A percentile compares a stretch with the other conserved stretches of the same genome.
Conservation (phyloP, 2,113 vertebrate species). For the Neolamprologus falcicula region DNA sequence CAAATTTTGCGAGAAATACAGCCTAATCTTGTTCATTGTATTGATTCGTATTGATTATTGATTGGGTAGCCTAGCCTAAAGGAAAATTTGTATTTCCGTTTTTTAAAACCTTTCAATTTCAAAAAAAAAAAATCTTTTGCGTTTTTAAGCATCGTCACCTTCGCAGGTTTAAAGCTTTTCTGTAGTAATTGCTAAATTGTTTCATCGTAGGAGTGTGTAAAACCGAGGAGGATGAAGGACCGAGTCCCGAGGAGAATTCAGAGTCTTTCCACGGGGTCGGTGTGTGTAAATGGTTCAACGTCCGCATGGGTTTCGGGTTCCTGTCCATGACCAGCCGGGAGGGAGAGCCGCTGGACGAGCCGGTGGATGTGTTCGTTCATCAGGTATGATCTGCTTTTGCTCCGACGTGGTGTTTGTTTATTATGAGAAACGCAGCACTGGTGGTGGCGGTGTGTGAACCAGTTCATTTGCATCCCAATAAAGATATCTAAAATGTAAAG, state of each 20-base stretch:
- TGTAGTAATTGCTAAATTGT: background rate
- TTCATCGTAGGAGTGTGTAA: conserved; percentile 76
- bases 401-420: background rate
- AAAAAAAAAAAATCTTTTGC: background rate
- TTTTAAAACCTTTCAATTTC: background rate
- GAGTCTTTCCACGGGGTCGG: conserved; percentile 80
- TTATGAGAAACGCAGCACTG: background rate
- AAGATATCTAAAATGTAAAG: background rate
- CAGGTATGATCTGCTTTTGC: conserved; percentile 75
- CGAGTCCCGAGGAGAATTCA: conserved; percentile 77
- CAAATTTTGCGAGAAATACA: background rate
- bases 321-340: conserved; percentile 92
- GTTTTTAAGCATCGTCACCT: background rate
- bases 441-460: background rate
- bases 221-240: conserved; percentile 79
- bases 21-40: background rate
- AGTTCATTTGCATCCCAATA: background rate
- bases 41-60: conserved; percentile 8
- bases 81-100: background rate
- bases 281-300: conserved; percentile 97
- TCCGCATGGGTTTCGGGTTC: conserved; percentile 98
- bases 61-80: background rate
- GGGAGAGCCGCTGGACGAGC: conserved; percentile 82
- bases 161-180: background rate
- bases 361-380: conserved; percentile 97